Evolutionary conservation across 2,888 invertebrate genomes (phyloP).

Genomic region (Lochmaea crataegi): DNA sequence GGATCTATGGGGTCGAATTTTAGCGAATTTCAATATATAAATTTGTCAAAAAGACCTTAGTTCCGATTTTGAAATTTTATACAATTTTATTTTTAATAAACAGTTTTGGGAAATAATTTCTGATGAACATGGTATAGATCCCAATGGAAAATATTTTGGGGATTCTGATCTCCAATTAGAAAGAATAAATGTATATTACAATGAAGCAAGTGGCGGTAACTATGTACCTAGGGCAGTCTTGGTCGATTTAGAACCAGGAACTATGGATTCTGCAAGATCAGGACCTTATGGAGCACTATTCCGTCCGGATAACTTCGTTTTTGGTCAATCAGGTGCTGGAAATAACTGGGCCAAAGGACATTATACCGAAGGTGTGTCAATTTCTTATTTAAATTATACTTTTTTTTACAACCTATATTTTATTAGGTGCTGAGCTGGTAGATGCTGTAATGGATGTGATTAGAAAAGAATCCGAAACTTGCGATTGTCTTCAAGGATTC

Average conservation of each 20-base stretch:
- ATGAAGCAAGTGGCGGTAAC: constrained; percentile 84
- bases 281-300: constrained; percentile 89
- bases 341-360: constrained; percentile 94
- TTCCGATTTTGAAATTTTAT: too few relatives aligned
- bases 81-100: too few relatives aligned
- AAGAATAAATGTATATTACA: constrained; percentile 95
- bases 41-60: too few relatives aligned
- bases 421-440: constrained; percentile 77
- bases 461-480: constrained; percentile 88
- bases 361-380: constrained; percentile 80
- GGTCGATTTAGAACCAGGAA: constrained; percentile 82
- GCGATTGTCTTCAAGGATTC: constrained; percentile 90
- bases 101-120: constrained; percentile 97
- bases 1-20: too few relatives aligned
- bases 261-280: constrained; percentile 91
- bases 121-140: constrained; percentile 94
- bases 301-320: constrained; percentile 91
- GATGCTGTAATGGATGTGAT: constrained; percentile 89
- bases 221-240: constrained; percentile 82
- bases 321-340: constrained; percentile 77
- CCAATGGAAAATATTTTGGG: constrained; percentile 88
- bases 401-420: background rate
- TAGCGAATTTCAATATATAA: too few relatives aligned
- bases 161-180: constrained; percentile 93
- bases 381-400: constrained; percentile 2